Conservation (phyloP, 2,113 vertebrate species). For the Brachypteracias leptosomus region DNA sequence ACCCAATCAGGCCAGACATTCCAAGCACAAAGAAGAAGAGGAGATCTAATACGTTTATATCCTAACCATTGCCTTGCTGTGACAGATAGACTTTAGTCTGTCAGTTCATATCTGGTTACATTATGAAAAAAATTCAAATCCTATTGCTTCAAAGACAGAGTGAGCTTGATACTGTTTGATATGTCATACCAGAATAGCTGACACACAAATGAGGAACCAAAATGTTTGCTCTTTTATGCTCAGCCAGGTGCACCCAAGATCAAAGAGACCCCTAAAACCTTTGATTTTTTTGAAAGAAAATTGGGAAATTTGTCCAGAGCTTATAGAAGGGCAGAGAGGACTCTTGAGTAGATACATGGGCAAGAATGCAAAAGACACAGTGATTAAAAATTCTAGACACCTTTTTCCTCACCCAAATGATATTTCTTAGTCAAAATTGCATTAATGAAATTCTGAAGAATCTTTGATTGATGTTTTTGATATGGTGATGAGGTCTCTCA, state of each 20-base stretch:
- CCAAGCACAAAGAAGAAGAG: background rate
- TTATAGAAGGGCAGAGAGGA: background rate
- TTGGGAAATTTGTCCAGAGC: background rate
- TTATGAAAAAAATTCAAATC: background rate
- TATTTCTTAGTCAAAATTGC: background rate
- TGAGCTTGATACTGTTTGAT: background rate
- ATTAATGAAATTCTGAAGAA: conserved; percentile 12
- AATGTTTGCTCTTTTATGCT: background rate
- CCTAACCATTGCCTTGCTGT: background rate
- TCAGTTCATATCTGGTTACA: conserved; percentile 1
- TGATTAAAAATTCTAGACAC: background rate
- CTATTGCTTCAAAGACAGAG: conserved; percentile 10
- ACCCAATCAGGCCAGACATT: background rate
- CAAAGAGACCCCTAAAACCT: conserved; percentile 17
- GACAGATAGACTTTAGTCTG: background rate
- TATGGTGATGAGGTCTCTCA: background rate
- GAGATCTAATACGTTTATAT: background rate
- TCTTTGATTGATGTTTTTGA: background rate
- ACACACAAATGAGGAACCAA: conserved; percentile 25
- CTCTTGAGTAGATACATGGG: background rate
- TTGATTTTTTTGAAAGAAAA: background rate
- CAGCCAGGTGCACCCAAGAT: conserved; percentile 17
- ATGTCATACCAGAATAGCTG: background rate
- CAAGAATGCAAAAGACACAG: background rate
- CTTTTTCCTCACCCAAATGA: background rate